phyloP scores from a whole-genome alignment of 2,113 vertebrate species.

The Halcyon senegalensis region DNA sequence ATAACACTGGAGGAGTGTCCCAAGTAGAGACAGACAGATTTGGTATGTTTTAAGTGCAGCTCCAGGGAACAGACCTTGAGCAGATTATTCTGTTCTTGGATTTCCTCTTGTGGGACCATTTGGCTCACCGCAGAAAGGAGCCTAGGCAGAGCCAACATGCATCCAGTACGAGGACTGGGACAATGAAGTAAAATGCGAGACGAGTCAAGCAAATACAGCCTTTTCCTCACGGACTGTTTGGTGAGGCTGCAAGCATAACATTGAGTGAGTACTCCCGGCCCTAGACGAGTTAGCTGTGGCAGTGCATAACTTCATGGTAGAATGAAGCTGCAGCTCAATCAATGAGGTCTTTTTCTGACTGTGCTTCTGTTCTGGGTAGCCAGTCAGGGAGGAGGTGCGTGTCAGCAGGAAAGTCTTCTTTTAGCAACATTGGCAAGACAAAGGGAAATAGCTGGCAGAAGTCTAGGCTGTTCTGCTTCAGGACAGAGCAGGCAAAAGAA shows the following conservation, averaged over 20 bases:
- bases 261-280: background rate
- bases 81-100: background rate
- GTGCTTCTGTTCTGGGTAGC: conserved; percentile 18
- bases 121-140: background rate
- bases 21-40: background rate
- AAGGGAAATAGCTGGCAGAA: conserved; percentile 18
- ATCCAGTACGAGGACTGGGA: background rate
- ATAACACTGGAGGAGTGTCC: background rate
- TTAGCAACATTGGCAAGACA: conserved; percentile 10
- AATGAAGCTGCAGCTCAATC: background rate
- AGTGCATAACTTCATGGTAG: background rate
- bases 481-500: background rate
- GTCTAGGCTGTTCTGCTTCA: background rate
- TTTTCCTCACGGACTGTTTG: background rate
- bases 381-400: background rate
- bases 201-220: background rate
- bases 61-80: background rate
- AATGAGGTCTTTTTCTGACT: conserved; percentile 3
- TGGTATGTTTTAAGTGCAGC: background rate
- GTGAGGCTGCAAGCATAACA: background rate
- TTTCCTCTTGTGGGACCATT: background rate
- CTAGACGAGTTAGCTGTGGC: background rate
- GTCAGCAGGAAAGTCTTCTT: background rate
- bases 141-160: background rate
- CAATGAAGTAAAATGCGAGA: background rate